Conservation (phyloP, 2,888 invertebrate genomes). For the Amiota minor region DNA sequence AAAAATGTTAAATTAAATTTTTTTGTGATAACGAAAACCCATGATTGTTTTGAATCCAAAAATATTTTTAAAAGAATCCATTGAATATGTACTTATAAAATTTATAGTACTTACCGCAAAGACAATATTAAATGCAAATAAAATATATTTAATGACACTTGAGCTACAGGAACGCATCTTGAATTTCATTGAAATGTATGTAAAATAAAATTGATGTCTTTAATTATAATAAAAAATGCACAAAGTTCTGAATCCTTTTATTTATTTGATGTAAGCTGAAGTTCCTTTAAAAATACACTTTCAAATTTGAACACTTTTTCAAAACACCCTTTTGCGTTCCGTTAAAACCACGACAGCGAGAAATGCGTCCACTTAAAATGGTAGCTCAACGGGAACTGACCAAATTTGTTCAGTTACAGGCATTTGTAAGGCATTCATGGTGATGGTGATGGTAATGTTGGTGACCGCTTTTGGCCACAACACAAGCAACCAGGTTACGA, state of each 20-base stretch:
- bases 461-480: slow-evolving; percentile 54
- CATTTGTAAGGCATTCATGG: slow-evolving; percentile 45
- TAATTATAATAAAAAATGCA: background rate
- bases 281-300: background rate
- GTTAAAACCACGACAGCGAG: slow-evolving; percentile 9
- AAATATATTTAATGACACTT: slow-evolving; percentile 77
- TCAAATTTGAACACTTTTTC: background rate
- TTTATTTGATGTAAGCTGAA: slow-evolving; percentile 1
- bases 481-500: slow-evolving; percentile 49
- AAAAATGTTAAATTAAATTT: too few species aligned
- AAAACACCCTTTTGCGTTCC: too few species aligned
- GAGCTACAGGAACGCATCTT: slow-evolving; percentile 74
- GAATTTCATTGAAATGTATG: slow-evolving; percentile 53
- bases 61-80: too few species aligned
- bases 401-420: slow-evolving; percentile 51
- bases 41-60: too few species aligned
- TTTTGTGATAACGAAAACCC: too few species aligned
- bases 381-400: slow-evolving; percentile 67
- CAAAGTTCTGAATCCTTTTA: slow-evolving; percentile 9
- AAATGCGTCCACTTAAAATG: slow-evolving; percentile 57
- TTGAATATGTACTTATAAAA: background rate
- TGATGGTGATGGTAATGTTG: slow-evolving; percentile 36
- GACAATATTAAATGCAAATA: slow-evolving; percentile 78
- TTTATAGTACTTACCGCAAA: slow-evolving; percentile 76
- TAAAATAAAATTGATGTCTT: background rate